Base-by-base conservation (phyloP, 1,140 invertebrate genomes). In the Hylaeus anthracinus region DNA sequence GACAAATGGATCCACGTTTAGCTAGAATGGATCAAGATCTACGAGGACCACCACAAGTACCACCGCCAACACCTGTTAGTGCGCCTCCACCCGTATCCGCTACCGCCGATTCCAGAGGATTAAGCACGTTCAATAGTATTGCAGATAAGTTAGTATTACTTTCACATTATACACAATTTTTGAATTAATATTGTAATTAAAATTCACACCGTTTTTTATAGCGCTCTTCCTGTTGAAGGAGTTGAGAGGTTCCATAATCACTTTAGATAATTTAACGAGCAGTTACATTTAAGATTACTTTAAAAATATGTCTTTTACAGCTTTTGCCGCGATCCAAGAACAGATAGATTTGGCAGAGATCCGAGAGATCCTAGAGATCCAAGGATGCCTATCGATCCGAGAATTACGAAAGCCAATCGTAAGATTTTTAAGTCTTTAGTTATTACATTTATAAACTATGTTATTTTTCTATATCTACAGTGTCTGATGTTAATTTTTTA, bases 331-430 rank as follows among this genome's bases (percentile, higher is more conserved):
- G 94, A 95, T 89, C 94, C 94, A 60, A 93, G 94, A 89, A 94
- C 90, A 89, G 95, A 93, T 43, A 87, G 93, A 90, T 93, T 94
- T 90, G 92, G 93, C 60, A 92, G 95, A 81, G 95, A 96, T 92
- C 94, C 95, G 1, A 94, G 95, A 15, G 96, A 96, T 92, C 95
- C 96, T 3, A 93, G 96, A 71, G 95, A 96, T 88, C 94, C 95
- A 15, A 90, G 93, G 60, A 92, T 91, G 86, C 92, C 95, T 48
- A 94, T 94, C 81, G 96, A 97, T 93, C 96, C 96, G 3, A 94
- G 96, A 79, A 95, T 94, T 37, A 93, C 93, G 74, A 95, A 95
- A 92, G 58, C 88, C 48, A 91, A 88, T 85, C 86, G 94, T 94
- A 92, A 85, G 90, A 51, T 90, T 79, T 72, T 56, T 8, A 79